These are phyloP conservation scores for Brachypterus glaber DNA, from an alignment of 2,888 invertebrate species.

Conservation along the genomic window DNA sequence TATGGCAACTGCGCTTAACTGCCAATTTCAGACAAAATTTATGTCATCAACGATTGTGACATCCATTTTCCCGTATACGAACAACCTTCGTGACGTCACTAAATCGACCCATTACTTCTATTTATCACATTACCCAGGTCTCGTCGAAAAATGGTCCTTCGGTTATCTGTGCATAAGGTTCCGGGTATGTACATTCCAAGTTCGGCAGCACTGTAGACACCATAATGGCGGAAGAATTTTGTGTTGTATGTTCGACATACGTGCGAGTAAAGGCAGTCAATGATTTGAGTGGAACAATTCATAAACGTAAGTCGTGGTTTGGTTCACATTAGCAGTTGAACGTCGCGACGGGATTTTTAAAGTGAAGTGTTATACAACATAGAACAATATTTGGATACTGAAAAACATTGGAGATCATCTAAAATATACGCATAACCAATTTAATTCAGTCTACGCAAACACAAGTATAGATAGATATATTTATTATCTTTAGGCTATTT, in stretches of 20 bases:
- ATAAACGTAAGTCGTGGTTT: no score
- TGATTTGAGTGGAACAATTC: no score
- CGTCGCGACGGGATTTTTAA: background rate
- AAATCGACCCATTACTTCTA: constrained; percentile 14
- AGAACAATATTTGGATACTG: no score
- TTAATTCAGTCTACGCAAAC: no score
- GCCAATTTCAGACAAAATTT: constrained; percentile 18
- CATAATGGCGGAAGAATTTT: constrained; percentile 15
- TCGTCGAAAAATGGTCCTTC: constrained; percentile 4
- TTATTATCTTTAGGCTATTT: no score
- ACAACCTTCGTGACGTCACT: constrained; percentile 18
- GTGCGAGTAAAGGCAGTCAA: no score
- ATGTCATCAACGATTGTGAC: constrained; percentile 24
- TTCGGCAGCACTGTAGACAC: constrained; percentile 14
- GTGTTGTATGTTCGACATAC: no score
- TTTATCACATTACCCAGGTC: constrained; percentile 9
- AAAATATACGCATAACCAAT: no score
- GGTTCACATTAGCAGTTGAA: no score
- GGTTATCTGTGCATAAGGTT: constrained; percentile 1
- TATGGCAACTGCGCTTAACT: constrained; percentile 14
- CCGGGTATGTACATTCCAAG: constrained; percentile 5
- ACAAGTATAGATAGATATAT: no score
- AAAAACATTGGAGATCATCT: no score
- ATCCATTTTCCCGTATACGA: constrained; percentile 15
- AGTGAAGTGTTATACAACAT: no score